Base-by-base conservation (phyloP, 92 coral and sea anemone genomes). In the Diadumene lineata region DNA sequence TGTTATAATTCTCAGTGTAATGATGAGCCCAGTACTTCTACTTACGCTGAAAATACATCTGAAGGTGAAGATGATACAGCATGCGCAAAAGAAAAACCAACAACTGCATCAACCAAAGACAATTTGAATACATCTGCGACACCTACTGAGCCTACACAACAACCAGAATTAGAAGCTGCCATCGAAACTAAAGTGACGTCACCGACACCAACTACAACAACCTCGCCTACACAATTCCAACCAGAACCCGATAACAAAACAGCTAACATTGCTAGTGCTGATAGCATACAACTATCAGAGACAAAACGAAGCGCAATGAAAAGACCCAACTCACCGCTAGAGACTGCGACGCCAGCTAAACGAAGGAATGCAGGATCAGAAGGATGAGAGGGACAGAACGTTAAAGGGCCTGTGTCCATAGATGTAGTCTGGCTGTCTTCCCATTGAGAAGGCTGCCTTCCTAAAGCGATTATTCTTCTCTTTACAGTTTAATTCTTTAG, bases 281-380 rank as follows among this genome's bases (percentile, higher is more conserved):
- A 80, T 48, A 67, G 64, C 26, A 70, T 68, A 46, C 34, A 18
- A 31, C 34, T 7, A n/a, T n/a, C n/a, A 23, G 66, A 27, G 2
- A 34, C 25, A 32, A 16, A 23, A 25, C 55, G 66, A 34, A 67
- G 56, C 18, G 89, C 84, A 0, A 87, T 90, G 8, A 90, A 90
- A 67, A 80, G 96, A n/a, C 79, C 96, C 58, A 83, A 87, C 60
- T 83, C 92, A 28, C 89, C 96, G 2, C 46, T 75, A 50, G 81
- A 86, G 55, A 84, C 79, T 57, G 92, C 56, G 25, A 56, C 80
- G 25, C 74, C 68, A 23, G 62, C 77, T n/a, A 79, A 84, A 43
- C 81, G 79, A 11, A 50, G n/a, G n/a, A n/a, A n/a, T n/a, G n/a
- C n/a, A n/a, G n/a, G n/a, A n/a, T n/a, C n/a, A n/a, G n/a, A n/a